Evolutionary conservation across 2,888 invertebrate genomes (phyloP), one percentile per base, ranked within the genome.

Genomic region (Hofmannophila pseudospretella): DNA sequence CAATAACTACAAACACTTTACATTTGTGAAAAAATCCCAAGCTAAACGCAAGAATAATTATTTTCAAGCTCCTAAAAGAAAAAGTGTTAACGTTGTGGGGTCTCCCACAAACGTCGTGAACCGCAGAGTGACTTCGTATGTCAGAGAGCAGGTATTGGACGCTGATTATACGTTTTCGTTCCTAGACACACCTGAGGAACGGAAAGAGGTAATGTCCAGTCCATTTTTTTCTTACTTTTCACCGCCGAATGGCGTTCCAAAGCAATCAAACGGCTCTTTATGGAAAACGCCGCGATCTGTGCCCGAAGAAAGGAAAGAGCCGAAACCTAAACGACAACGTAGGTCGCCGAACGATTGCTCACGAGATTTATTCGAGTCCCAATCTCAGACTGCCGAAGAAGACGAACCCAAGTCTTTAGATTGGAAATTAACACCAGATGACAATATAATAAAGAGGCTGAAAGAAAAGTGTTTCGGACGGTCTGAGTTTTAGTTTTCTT

Each of bases 171-270:
- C 79, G 0, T 82, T 85, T 45, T 80, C 82, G 1, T 78, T 79
- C 41, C 65, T 79, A 28, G 76, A 79, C 44, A 41, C 58, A 28
- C 64, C 65, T 14, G 63, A 70, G 22, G 70, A 76, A 29, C 66
- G 67, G 33, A 70, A 73, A 39, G 58, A 62, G 16, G 32, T 41
- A 7, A 71, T 67, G 36, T 38, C 56, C 23, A 80, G 76, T 51
- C 72, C 79, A 4, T 68, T 80, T 41, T 84, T 84, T 59, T 80
- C 82, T 3, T 82, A 75, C 52, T 76, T 78, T 44, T 74, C 82
- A 2, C 71, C 73, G 5, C 69, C 69, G 7, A 68, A 64, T 36
- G n/a, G 7, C 8, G 7, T n/a, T 46, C 58, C 38, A n/a, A 67
- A 70, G 34, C 58, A 65, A 41, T 42, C 58, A 5, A 59, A 58